Evolutionary conservation across 2,797 vertebrate species (phyloP).

Genomic region (Hafferia zeledoni): DNA sequence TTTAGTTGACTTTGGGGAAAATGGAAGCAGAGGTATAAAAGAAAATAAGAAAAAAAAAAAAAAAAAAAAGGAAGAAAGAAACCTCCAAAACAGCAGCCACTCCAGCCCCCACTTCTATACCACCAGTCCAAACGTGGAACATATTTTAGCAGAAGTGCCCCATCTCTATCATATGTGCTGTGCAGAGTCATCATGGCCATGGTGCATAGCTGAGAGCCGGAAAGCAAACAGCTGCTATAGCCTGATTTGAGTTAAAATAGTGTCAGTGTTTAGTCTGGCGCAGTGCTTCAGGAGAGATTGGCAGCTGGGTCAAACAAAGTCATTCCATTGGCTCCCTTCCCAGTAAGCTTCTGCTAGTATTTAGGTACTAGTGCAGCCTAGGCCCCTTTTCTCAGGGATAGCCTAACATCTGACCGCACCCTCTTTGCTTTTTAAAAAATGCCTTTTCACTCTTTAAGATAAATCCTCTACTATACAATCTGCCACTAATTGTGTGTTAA

Average conservation of each 20-base stretch:
- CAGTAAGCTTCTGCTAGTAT: slow-evolving; percentile 87
- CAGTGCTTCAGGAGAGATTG: slow-evolving; percentile 92
- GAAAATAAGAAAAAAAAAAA: not conserved
- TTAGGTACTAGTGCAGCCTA: slow-evolving; percentile 83
- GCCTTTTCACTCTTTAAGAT: slow-evolving; percentile 75
- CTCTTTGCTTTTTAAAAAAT: slow-evolving; percentile 75
- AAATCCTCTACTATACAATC: slow-evolving; percentile 77
- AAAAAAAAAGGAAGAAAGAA: not conserved
- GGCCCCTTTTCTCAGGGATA: slow-evolving; percentile 80
- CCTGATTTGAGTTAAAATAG: slow-evolving; percentile 87
- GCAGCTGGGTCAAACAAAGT: slow-evolving; percentile 97
- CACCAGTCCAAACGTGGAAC: slow-evolving; percentile 62
- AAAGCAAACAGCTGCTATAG: slow-evolving; percentile 89
- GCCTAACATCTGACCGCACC: slow-evolving; percentile 84
- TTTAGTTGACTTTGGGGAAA: slow-evolving; percentile 7
- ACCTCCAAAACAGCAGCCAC: not conserved
- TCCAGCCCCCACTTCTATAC: not conserved
- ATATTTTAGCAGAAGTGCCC: slow-evolving; percentile 71
- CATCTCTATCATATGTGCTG: slow-evolving; percentile 69
- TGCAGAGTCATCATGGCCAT: slow-evolving; percentile 81
- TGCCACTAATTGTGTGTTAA: slow-evolving; percentile 79
- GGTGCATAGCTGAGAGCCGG: slow-evolving; percentile 81
- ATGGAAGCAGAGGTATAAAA: not conserved
- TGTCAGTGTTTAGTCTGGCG: slow-evolving; percentile 94
- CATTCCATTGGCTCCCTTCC: slow-evolving; percentile 87